A percentile compares a stretch with the other conserved stretches of the same genome.
phyloP scores from a whole-genome alignment of 2,113 vertebrate species.

The Jaculus jaculus region DNA sequence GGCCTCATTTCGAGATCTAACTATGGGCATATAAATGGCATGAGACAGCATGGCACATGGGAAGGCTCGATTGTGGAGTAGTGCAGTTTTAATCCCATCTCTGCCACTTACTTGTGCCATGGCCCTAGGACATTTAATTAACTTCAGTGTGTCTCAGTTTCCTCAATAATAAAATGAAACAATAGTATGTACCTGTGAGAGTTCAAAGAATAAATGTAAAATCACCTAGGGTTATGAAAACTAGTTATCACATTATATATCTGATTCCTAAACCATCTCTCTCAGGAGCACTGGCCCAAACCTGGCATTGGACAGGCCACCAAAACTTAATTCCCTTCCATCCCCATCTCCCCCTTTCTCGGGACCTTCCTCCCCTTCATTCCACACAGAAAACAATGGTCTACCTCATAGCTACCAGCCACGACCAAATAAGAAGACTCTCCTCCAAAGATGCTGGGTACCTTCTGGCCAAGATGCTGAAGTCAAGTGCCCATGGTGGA shows the following conservation, averaged over 20 bases:
- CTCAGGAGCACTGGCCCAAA: not conserved
- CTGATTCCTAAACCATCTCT: not conserved
- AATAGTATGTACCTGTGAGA: not conserved
- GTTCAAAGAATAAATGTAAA: not conserved
- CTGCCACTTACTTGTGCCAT: not conserved
- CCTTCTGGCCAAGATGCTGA: not conserved
- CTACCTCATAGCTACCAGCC: not conserved
- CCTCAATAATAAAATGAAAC: constrained; percentile 37
- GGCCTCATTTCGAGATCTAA: constrained; percentile 15
- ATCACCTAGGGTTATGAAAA: not conserved
- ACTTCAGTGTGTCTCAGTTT: not conserved
- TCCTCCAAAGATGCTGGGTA: not conserved
- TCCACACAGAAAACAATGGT: not conserved
- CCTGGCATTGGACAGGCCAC: not conserved
- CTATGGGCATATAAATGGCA: not conserved
- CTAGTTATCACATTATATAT: not conserved
- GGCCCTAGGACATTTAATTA: constrained; percentile 22
- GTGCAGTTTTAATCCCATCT: not conserved
- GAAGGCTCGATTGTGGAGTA: not conserved
- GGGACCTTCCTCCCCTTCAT: not conserved
- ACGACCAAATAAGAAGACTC: not conserved
- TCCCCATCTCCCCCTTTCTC: not conserved
- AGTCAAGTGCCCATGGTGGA: not conserved
- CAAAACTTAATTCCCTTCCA: not conserved
- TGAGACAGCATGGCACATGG: not conserved